Base-by-base conservation (phyloP, 2,797 vertebrate genomes). In the Argentina silus region DNA sequence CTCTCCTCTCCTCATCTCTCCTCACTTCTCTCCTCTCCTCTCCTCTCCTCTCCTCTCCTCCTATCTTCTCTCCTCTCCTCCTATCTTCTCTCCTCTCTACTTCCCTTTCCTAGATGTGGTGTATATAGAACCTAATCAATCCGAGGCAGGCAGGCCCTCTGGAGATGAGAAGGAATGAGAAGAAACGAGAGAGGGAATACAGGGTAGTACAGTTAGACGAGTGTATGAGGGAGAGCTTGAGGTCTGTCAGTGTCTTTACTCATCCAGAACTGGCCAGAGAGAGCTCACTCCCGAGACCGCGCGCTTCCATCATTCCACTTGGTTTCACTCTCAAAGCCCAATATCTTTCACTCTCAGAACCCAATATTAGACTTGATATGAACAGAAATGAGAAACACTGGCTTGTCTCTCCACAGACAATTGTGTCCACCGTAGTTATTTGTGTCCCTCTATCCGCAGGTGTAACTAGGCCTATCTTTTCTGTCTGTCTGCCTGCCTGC, bases 281-380 rank as follows among this genome's bases (percentile, higher is more conserved):
- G 43, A 19, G 67, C 27, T 36, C 27, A 36, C 27, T 47, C 62
- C 43, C 43, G 15, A 45, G 42, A 27, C 63, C 27, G 15, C 14
- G 60, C 68, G 71, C 75, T 81, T 87, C 83, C 78, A 83, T 90
- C 83, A 86, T 78, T 87, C 72, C 15, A 80, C 83, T 86, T 81
- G 72, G 85, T 86, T 89, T 90, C 83, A 83, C 83, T 88, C 79
- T 81, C 73, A 17, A 7, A 78, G 69, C 69, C 75, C 79, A 83
- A 85, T 87, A 90, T 86, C 27, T 86, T 89, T 90, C 83, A 83
- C 83, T 88, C 79, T 81, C 73, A 17, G 7, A 78, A 67, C 69
- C 75, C 79, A 83, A 85, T 87, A 90, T 86, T 4, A 36, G 27
- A 36, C 27, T 36, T 36, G 27, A 36, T 36, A 79, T 80, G 76